These are phyloP conservation scores for Phylloscopus whistleri DNA, from an alignment of 2,113 vertebrate genomes.

Conservation along the genomic window DNA sequence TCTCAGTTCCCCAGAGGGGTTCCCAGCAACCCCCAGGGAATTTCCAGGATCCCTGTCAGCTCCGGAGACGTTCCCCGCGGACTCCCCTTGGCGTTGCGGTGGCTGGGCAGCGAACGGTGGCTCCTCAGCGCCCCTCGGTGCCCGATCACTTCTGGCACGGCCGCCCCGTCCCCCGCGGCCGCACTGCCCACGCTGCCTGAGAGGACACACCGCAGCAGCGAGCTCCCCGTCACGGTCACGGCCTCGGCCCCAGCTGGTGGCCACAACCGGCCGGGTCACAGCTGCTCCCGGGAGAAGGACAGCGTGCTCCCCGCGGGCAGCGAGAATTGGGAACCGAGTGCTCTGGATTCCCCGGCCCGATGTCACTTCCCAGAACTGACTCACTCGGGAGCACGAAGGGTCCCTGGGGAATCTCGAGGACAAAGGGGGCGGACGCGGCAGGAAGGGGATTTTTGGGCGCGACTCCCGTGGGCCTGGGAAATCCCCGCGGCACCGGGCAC, in stretches of 20 bases:
- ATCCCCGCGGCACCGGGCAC: background rate
- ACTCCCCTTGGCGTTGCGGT: background rate
- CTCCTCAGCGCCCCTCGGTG: background rate
- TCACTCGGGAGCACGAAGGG: background rate
- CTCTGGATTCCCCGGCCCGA: background rate
- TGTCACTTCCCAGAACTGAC: conserved; percentile 4
- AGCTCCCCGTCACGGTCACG: rapidly evolving
- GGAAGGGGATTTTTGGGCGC: conserved; percentile 12
- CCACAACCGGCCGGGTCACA: background rate
- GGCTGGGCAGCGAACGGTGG: rapidly evolving
- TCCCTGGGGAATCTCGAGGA: background rate
- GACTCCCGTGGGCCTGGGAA: background rate
- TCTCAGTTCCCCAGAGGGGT: background rate
- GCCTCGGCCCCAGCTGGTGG: background rate
- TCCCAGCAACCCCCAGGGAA: background rate
- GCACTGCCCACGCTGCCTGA: background rate
- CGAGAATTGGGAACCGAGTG: background rate
- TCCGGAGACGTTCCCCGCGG: background rate
- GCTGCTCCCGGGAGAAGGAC: background rate
- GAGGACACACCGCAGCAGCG: background rate
- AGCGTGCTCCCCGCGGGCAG: background rate
- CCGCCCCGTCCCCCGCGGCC: rapidly evolving
- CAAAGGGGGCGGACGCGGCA: background rate
- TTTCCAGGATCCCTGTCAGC: background rate
- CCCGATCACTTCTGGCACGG: rapidly evolving